These are phyloP conservation scores for Podiceps cristatus DNA, from an alignment of 2,113 vertebrate species.

Conservation along the genomic window DNA sequence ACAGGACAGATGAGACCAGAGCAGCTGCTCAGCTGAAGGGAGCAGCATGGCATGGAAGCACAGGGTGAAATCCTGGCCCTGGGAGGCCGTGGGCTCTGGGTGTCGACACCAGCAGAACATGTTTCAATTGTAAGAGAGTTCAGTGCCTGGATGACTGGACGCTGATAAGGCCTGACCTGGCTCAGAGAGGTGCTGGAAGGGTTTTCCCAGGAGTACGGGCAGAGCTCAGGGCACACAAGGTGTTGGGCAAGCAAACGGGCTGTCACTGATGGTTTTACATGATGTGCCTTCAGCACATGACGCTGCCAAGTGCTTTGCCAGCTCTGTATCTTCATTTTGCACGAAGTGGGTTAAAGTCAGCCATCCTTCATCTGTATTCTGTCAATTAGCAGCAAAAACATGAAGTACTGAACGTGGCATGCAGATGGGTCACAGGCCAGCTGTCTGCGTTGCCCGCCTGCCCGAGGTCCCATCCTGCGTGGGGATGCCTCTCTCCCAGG, in stretches of 20 bases:
- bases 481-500: neutral
- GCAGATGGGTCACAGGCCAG: neutral
- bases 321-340: accelerated
- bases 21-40: neutral
- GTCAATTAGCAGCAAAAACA: neutral
- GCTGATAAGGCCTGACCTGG: neutral
- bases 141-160: neutral
- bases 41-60: neutral
- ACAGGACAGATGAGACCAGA: neutral
- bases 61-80: neutral
- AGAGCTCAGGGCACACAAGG: neutral
- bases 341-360: neutral
- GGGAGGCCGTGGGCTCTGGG: neutral
- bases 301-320: neutral
- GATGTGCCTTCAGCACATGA: neutral
- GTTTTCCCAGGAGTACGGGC: neutral
- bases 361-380: neutral
- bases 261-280: neutral
- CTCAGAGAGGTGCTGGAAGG: neutral
- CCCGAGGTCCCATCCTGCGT: accelerated
- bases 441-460: neutral
- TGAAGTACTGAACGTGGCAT: accelerated
- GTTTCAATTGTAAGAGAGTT: neutral
- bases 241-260: neutral
- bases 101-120: neutral